phyloP scores from a whole-genome alignment of 2,113 vertebrate species.

The Leucosticte australis region DNA sequence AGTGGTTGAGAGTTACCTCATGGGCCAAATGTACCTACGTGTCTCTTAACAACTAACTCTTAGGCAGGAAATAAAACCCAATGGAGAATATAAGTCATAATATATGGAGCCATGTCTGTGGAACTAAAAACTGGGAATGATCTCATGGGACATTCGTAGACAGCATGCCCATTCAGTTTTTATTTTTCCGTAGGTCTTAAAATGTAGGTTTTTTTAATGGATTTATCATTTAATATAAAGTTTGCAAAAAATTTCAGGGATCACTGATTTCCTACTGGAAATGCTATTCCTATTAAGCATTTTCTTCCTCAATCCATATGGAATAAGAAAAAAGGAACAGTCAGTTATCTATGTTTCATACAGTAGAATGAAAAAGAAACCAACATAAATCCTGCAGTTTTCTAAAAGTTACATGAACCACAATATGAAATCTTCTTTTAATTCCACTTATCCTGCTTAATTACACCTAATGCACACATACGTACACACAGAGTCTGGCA shows the following conservation, averaged over 20 bases:
- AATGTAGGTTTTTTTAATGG: rapidly evolving
- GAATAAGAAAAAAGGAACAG: background rate
- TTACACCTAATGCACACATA: background rate
- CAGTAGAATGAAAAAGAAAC: background rate
- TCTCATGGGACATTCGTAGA: background rate
- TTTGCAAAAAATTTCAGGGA: background rate
- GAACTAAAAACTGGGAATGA: background rate
- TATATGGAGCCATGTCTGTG: background rate
- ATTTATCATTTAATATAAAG: background rate
- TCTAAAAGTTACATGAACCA: background rate
- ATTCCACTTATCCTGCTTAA: background rate
- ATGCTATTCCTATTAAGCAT: background rate
- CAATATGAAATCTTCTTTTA: background rate
- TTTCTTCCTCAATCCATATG: background rate
- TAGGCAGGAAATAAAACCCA: background rate
- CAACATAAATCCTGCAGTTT: background rate
- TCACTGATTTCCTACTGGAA: background rate
- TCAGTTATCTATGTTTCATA: background rate
- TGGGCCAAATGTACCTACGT: background rate
- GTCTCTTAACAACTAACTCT: background rate
- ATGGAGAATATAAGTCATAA: background rate
- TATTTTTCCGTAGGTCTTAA: background rate
- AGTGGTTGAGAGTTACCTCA: background rate
- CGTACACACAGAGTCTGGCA: background rate
- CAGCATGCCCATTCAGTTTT: background rate